Evolutionary conservation across 2,888 invertebrate species (phyloP).

Genomic region (Rotaria socialis): DNA sequence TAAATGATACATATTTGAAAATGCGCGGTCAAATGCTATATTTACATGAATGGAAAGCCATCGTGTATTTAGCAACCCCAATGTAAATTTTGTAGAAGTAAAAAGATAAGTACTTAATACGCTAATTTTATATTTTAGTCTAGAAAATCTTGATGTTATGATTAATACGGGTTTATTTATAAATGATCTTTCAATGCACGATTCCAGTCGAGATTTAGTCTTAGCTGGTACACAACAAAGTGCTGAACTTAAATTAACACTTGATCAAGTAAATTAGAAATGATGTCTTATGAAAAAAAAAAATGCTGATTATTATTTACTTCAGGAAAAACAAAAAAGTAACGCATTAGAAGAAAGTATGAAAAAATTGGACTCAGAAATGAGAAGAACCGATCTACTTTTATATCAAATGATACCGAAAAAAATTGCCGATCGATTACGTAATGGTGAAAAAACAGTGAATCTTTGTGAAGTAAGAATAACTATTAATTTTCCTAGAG

Average conservation of each 20-base stretch:
- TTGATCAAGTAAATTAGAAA: slow-evolving; percentile 66
- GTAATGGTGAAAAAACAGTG: slow-evolving; percentile 89
- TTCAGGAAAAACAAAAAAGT: slow-evolving; percentile 88
- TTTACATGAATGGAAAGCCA: slow-evolving; percentile 95
- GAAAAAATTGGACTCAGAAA: slow-evolving; percentile 87
- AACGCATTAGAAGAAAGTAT: slow-evolving; percentile 92
- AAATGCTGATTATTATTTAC: slow-evolving; percentile 39
- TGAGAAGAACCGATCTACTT: slow-evolving; percentile 87
- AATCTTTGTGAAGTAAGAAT: slow-evolving; percentile 83
- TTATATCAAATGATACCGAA: slow-evolving; percentile 98
- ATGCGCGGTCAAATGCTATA: slow-evolving; percentile 95
- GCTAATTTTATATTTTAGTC: slow-evolving; percentile 58
- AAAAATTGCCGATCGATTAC: slow-evolving; percentile 84
- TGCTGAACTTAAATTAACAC: slow-evolving; percentile 84
- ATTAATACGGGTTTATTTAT: slow-evolving; percentile 88
- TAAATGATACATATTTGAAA: slow-evolving; percentile 62
- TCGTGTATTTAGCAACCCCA: slow-evolving; percentile 91
- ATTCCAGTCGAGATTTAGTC: slow-evolving; percentile 92
- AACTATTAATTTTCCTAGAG: neutral
- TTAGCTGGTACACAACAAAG: slow-evolving; percentile 93
- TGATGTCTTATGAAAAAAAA: slow-evolving; percentile 48
- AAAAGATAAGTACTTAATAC: too few relatives aligned
- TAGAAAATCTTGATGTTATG: slow-evolving; percentile 86
- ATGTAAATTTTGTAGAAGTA: slow-evolving; percentile 62
- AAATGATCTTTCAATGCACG: slow-evolving; percentile 97